Evolutionary conservation across 2,888 invertebrate species (phyloP), one percentile per base, ranked within the genome.

Genomic region (Notocelia uddmanniana): DNA sequence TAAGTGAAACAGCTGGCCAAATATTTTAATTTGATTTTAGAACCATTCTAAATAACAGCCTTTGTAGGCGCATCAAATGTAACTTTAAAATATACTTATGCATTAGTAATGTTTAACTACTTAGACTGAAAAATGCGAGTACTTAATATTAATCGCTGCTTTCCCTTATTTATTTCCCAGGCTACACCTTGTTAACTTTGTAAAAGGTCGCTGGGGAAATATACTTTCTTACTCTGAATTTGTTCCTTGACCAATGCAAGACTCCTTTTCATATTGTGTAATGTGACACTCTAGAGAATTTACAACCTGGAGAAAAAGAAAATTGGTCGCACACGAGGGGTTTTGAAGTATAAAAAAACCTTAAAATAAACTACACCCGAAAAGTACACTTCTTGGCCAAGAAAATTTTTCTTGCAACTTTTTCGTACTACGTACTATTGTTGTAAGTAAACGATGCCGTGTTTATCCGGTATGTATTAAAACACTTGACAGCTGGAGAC

Each of bases 101-200:
- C 21, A 64, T 58, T 66, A 62, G 63, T 54, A 66, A 69, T 60
- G 69, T 59, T n/a, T 60, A 34, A n/a, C 55, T 70, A 67, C 69
- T 71, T 74, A 78, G 77, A 72, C 72, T 72, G 77, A 82, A 81
- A 80, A 81, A 80, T 80, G 81, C 78, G 77, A 85, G 85, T 85
- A 81, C 83, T 86, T 86, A 83, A 84, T 89, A 90, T 91, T 90
- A 89, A 91, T 90, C 85, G 86, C 83, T 82, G 81, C 81, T 85
- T 86, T 85, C 83, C 83, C 83, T 85, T 85, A 89, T 89, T 89
- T 90, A 91, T 92, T 91, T 91, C 90, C 89, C 90, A 85, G 86
- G 91, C 89, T 88, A 89, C 91, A 90, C 83, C 85, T 92, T 90
- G 91, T 91, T 91, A 90, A 90, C 89, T 91, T 87, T 87, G 87